Percentiles rank a stretch among this genome's conserved stretches.
phyloP scores from a whole-genome alignment of 2,797 vertebrate species.

The Loris lydekkerianus region DNA sequence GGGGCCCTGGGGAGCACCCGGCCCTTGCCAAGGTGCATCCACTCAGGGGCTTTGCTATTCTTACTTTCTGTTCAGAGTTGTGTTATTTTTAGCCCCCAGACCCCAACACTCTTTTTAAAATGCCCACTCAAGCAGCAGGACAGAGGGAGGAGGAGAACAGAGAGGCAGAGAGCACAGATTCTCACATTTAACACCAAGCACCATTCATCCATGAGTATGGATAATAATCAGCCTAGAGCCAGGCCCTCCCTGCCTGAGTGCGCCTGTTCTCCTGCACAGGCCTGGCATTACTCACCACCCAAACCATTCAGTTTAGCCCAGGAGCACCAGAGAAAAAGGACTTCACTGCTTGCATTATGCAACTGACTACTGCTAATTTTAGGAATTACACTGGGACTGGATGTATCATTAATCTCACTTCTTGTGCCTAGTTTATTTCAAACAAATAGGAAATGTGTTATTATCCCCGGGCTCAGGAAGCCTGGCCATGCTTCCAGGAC shows the following conservation, averaged over 20 bases:
- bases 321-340: conserved; percentile 16
- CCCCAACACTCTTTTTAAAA: neutral
- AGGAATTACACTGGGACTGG: neutral
- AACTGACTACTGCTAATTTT: conserved; percentile 45
- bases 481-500: neutral
- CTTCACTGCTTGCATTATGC: neutral
- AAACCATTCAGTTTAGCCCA: neutral
- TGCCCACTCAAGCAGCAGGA: conserved; percentile 26
- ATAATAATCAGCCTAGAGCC: neutral
- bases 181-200: neutral
- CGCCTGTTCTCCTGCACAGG: neutral
- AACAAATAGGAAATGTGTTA: neutral
- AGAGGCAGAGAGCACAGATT: neutral
- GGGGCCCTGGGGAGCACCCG: neutral
- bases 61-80: neutral
- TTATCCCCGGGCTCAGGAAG: conserved; percentile 16
- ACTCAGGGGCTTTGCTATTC: neutral
- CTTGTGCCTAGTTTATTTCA: conserved; percentile 30
- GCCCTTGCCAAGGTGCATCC: neutral
- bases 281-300: neutral
- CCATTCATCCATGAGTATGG: neutral
- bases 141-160: neutral
- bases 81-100: neutral
- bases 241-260: neutral
- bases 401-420: conserved; percentile 46